A percentile compares a stretch with the other conserved stretches of the same genome.
Conservation (phyloP, 2,797 vertebrate species). For the Lepidocolaptes lacrymiger region DNA sequence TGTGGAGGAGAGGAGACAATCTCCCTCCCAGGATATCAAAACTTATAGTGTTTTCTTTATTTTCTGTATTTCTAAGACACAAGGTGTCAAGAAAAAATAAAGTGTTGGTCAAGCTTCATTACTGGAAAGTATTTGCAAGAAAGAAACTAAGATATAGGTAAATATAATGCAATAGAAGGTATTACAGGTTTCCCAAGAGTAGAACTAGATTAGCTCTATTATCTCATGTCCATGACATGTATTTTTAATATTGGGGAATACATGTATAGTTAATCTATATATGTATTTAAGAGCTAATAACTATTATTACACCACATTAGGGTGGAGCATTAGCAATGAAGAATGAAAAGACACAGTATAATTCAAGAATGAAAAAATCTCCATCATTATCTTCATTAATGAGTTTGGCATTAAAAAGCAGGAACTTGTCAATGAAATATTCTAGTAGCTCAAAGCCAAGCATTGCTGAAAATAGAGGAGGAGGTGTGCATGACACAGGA, state of each 20-base stretch:
- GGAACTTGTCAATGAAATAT: background rate
- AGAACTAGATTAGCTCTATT: background rate
- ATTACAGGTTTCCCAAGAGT: background rate
- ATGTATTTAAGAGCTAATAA: background rate
- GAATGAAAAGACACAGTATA: background rate
- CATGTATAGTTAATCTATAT: background rate
- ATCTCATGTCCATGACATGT: background rate
- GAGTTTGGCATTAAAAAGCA: background rate
- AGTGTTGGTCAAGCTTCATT: background rate
- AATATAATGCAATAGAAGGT: background rate
- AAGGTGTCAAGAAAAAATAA: background rate
- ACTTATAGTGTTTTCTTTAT: background rate
- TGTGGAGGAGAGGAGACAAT: conserved; percentile 18
- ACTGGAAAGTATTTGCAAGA: background rate
- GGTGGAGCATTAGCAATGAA: background rate
- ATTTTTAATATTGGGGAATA: background rate
- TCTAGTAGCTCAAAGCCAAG: background rate
- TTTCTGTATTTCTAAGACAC: background rate
- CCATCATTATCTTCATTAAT: background rate
- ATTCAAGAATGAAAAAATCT: background rate
- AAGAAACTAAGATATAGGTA: background rate
- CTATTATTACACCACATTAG: background rate
- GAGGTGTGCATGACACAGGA: background rate
- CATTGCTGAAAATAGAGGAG: background rate
- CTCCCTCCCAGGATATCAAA: background rate